Evolutionary conservation across 2,113 vertebrate species (phyloP).

Genomic region (Scytalopus superciliaris): DNA sequence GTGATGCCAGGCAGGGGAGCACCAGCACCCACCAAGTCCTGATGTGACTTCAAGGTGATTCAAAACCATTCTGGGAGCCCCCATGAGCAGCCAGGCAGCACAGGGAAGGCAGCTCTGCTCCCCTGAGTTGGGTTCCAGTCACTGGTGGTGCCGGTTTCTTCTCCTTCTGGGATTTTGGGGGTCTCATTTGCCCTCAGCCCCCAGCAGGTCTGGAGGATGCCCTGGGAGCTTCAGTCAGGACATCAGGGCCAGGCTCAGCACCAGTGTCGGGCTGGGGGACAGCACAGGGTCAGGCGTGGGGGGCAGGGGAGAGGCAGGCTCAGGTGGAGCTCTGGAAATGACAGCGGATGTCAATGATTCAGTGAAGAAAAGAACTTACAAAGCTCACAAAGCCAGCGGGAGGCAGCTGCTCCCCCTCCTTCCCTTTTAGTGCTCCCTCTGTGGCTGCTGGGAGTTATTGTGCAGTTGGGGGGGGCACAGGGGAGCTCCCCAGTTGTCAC

Average conservation of each 20-base stretch:
- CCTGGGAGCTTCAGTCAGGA: not conserved
- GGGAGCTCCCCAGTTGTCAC: accelerated
- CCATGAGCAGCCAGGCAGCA: not conserved
- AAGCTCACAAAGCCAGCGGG: not conserved
- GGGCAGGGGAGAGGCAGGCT: not conserved
- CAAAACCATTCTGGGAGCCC: not conserved
- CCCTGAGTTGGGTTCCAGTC: accelerated
- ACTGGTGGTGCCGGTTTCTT: accelerated
- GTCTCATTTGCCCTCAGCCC: not conserved
- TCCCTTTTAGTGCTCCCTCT: accelerated
- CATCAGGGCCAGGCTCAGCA: not conserved
- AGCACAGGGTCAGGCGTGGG: not conserved
- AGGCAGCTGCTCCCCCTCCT: not conserved
- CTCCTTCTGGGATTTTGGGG: not conserved
- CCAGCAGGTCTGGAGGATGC: not conserved
- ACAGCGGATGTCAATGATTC: not conserved
- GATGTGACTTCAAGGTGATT: accelerated
- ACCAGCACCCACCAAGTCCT: accelerated
- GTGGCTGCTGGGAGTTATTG: not conserved
- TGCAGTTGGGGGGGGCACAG: accelerated
- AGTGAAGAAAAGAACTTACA: not conserved
- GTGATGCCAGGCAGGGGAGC: accelerated
- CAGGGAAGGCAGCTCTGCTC: not conserved
- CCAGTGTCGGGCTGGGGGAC: accelerated
- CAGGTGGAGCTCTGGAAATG: not conserved